These are phyloP conservation scores for Syrphus vitripennis DNA, from an alignment of 2,888 invertebrate species.

Conservation along the genomic window DNA sequence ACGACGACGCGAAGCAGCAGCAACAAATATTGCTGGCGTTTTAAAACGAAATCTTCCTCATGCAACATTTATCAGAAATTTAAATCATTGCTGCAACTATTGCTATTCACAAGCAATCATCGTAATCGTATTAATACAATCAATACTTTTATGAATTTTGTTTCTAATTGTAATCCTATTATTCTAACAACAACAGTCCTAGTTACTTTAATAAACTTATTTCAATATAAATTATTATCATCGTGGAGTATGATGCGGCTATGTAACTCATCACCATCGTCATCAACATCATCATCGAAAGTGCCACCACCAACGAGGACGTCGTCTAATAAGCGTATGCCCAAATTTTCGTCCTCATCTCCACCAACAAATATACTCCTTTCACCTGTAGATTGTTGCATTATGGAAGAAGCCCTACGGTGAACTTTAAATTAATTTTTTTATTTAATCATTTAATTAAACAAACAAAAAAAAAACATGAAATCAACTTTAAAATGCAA, in stretches of 20 bases:
- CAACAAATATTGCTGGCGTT: slow-evolving; percentile 5
- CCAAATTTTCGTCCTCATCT: slow-evolving; percentile 64
- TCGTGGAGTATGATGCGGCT: slow-evolving; percentile 65
- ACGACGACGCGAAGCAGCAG: neutral
- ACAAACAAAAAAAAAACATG: slow-evolving; percentile 36
- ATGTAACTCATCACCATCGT: slow-evolving; percentile 60
- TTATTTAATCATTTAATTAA: slow-evolving; percentile 61
- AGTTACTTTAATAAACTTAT: slow-evolving; percentile 73
- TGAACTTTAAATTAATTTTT: slow-evolving; percentile 69
- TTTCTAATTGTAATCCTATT: slow-evolving; percentile 72
- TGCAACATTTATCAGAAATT: slow-evolving; percentile 58
- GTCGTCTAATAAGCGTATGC: slow-evolving; percentile 49
- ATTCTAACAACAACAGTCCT: slow-evolving; percentile 73
- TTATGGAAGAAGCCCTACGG: slow-evolving; percentile 39
- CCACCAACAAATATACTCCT: slow-evolving; percentile 6
- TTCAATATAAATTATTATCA: slow-evolving; percentile 64
- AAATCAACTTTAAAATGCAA: slow-evolving; percentile 51
- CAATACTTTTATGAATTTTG: slow-evolving; percentile 67
- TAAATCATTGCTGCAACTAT: slow-evolving; percentile 55
- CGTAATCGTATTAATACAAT: slow-evolving; percentile 67
- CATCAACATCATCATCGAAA: slow-evolving; percentile 51
- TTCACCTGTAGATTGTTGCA: slow-evolving; percentile 44
- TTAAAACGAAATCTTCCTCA: slow-evolving; percentile 19
- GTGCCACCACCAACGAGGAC: slow-evolving; percentile 8
- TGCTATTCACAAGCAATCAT: slow-evolving; percentile 64